Evolutionary conservation across 2,888 invertebrate genomes (phyloP).

Genomic region (Tuberolachnus salignus): DNA sequence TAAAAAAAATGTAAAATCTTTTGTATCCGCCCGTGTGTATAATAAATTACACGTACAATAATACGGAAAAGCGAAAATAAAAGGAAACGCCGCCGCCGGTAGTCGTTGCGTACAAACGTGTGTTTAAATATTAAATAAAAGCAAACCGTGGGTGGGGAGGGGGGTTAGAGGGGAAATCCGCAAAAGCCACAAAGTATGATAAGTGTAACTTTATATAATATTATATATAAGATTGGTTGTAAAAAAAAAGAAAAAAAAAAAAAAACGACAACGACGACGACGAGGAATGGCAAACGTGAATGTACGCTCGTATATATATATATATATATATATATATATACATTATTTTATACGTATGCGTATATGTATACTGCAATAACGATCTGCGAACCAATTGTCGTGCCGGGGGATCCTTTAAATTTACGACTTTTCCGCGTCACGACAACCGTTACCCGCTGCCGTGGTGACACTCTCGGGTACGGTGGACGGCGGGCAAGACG

Average conservation of each 20-base stretch:
- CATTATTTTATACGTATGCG: too few relatives aligned
- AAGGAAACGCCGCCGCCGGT: not conserved
- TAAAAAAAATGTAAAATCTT: constrained; percentile 12
- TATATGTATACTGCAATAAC: constrained; percentile 37
- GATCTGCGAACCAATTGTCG: constrained; percentile 51
- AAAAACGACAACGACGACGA: not conserved
- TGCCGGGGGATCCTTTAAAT: constrained; percentile 41
- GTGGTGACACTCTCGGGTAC: not conserved
- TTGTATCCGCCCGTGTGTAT: not conserved
- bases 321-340: too few relatives aligned
- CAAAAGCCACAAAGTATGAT: constrained; percentile 22
- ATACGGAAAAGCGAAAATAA: not conserved
- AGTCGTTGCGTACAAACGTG: not conserved
- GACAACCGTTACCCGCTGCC: not conserved
- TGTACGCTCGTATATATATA: too few relatives aligned
- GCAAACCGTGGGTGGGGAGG: too few relatives aligned
- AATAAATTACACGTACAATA: constrained; percentile 21
- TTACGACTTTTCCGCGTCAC: constrained; percentile 50
- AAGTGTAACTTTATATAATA: constrained; percentile 17
- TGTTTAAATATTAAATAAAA: constrained; percentile 31
- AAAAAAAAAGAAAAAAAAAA: too few relatives aligned
- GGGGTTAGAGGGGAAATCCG: not conserved
- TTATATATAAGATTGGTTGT: not conserved
- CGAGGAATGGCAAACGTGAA: constrained; percentile 12
- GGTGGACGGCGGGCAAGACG: not conserved